These are phyloP conservation scores for Cephalopachus bancanus DNA, from an alignment of 2,797 vertebrate species.

Conservation along the genomic window DNA sequence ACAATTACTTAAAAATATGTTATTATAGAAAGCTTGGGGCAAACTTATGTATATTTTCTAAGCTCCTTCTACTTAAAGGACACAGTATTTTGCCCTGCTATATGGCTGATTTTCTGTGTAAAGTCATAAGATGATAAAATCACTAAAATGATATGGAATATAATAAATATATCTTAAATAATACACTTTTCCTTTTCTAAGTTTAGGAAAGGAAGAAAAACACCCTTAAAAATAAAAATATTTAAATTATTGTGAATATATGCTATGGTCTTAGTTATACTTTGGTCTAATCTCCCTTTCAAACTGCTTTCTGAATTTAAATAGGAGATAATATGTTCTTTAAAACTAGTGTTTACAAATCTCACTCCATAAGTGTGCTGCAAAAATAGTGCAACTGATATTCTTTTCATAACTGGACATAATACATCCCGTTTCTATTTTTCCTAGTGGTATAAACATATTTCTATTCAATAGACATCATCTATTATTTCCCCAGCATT, in stretches of 20 bases:
- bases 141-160: not conserved
- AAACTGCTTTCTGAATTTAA: not conserved
- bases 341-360: not conserved
- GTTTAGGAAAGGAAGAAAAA: not conserved
- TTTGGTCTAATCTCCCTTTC: not conserved
- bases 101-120: not conserved
- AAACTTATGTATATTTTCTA: not conserved
- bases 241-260: not conserved
- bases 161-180: not conserved
- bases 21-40: not conserved
- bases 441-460: not conserved
- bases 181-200: not conserved
- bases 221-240: not conserved
- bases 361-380: not conserved
- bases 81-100: not conserved
- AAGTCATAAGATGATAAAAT: not conserved
- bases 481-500: not conserved
- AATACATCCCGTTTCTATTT: not conserved
- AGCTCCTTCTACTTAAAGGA: not conserved
- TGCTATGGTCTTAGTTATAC: not conserved
- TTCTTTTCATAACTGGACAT: not conserved
- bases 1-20: not conserved
- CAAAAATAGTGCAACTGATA: not conserved
- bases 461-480: not conserved
- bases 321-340: not conserved